Conservation (phyloP, 2,113 vertebrate species). For the Edolisoma coerulescens region DNA sequence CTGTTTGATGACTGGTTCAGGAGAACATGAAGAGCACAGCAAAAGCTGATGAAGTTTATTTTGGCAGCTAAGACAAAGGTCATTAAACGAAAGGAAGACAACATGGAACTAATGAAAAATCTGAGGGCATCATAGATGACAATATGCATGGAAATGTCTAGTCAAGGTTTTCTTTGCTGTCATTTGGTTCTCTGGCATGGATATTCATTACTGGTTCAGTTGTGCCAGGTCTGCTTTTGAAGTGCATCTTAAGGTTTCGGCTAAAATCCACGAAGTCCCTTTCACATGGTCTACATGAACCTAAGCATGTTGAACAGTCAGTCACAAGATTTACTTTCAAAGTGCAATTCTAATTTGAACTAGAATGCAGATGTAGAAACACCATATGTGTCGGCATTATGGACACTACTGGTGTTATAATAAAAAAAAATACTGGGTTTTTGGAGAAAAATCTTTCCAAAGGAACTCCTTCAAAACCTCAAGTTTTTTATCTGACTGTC, state of each 20-base stretch:
- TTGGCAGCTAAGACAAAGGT: background rate
- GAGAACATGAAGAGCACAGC: background rate
- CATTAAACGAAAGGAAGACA: background rate
- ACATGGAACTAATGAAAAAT: background rate
- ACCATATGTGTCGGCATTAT: background rate
- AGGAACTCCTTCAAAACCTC: background rate
- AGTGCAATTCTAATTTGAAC: background rate
- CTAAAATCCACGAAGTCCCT: background rate
- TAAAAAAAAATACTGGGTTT: background rate
- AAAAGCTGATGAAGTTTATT: background rate
- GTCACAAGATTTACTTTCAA: background rate
- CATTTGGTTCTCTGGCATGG: background rate
- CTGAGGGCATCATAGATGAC: background rate
- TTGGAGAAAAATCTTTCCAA: background rate
- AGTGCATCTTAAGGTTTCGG: background rate
- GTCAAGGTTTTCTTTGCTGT: background rate
- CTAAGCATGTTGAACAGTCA: background rate
- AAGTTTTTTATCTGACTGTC: background rate
- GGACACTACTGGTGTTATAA: background rate
- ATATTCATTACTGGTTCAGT: background rate
- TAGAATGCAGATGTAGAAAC: background rate
- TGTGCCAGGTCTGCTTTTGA: background rate
- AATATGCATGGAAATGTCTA: background rate
- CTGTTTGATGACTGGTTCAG: background rate
- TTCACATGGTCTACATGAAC: background rate